These are phyloP conservation scores for Brachionus koreanus DNA, from an alignment of 1,140 invertebrate genomes.

Conservation along the genomic window DNA sequence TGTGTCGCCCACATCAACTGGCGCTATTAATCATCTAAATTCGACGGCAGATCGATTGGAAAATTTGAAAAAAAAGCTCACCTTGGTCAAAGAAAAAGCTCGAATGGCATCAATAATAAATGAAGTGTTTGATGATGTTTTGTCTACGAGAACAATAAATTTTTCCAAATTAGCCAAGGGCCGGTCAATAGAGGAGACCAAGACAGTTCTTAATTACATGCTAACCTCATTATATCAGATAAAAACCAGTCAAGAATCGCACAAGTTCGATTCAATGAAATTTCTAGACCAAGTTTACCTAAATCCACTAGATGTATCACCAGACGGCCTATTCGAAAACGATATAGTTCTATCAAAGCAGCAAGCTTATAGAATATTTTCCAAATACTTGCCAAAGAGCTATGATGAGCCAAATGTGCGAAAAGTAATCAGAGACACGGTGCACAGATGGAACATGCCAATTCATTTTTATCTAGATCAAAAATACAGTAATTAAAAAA, in stretches of 20 bases:
- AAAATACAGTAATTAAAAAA: constrained; percentile 13
- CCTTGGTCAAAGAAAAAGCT: background rate
- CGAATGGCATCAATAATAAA: background rate
- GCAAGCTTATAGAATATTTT: constrained; percentile 5
- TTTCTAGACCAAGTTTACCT: constrained; percentile 13
- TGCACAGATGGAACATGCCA: constrained; percentile 12
- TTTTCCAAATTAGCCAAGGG: constrained; percentile 10
- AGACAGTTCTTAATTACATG: background rate
- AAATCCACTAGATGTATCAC: background rate
- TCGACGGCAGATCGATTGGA: background rate
- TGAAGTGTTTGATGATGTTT: constrained; percentile 15
- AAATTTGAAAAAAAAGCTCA: constrained; percentile 19
- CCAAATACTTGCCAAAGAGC: background rate
- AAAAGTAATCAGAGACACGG: constrained; percentile 27
- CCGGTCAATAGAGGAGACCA: constrained; percentile 14
- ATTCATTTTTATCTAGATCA: constrained; percentile 3
- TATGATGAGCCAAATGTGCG: background rate
- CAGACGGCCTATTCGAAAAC: constrained; percentile 1
- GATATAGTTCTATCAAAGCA: constrained; percentile 38
- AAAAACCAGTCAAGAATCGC: background rate
- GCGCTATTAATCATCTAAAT: background rate
- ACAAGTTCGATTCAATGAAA: background rate
- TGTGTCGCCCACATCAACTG: background rate
- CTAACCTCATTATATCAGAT: background rate
- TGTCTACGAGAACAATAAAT: background rate